Percentiles rank a stretch among this genome's conserved stretches.
phyloP scores from a whole-genome alignment of 2,797 vertebrate species.

The Spinus olivaceus region DNA sequence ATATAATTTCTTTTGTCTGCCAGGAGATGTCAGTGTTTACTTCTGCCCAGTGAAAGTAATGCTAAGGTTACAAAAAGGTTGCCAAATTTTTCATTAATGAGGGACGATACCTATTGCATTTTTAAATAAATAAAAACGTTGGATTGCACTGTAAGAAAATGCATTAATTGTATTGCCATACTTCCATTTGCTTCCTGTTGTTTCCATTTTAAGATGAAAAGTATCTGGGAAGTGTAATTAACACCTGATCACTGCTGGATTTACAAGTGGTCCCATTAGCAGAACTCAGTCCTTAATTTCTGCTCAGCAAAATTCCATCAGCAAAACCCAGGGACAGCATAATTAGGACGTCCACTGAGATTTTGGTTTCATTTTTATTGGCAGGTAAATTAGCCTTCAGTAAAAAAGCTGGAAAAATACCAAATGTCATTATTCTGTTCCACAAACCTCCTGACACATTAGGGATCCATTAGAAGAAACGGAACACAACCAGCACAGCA shows the following conservation, averaged over 20 bases:
- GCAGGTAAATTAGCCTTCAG: background rate
- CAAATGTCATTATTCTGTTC: background rate
- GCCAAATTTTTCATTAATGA: conserved; percentile 24
- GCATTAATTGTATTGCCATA: conserved; percentile 23
- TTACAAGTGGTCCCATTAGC: background rate
- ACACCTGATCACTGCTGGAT: background rate
- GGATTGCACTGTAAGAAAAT: conserved; percentile 14
- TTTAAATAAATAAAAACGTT: background rate
- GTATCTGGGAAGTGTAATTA: conserved; percentile 47
- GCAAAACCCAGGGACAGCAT: background rate
- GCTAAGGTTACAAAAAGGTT: conserved; percentile 29
- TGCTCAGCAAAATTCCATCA: background rate
- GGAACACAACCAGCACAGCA: background rate
- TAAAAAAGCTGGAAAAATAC: background rate
- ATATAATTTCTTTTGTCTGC: background rate
- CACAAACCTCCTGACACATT: background rate
- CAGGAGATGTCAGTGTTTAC: conserved; percentile 70
- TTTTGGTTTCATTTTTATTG: background rate
- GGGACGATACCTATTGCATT: conserved; percentile 4
- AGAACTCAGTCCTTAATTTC: background rate
- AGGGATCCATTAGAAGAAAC: background rate
- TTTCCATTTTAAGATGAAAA: conserved; percentile 48
- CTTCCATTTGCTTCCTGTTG: conserved; percentile 42
- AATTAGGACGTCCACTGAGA: background rate
- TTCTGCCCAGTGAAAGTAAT: conserved; percentile 26